Conservation (phyloP, 1,140 invertebrate species). For the Akabosia matsudoensis region DNA sequence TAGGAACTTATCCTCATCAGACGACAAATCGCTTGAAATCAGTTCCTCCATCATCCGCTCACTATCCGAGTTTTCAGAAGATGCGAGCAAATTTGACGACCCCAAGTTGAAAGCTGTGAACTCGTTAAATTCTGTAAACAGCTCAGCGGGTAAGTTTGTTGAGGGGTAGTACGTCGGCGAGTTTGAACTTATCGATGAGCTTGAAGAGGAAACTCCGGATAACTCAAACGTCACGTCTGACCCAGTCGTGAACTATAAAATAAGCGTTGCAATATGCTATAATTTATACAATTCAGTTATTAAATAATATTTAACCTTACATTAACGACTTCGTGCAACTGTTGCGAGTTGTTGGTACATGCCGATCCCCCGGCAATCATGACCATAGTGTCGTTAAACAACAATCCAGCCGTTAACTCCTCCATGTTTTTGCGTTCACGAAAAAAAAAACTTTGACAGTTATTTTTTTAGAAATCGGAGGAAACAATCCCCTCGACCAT, state of each 20-base stretch:
- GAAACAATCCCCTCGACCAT: no score
- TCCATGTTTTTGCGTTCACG: not conserved
- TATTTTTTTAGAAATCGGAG: no score
- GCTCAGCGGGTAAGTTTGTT: not conserved
- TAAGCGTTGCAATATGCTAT: no score
- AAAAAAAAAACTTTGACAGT: not conserved
- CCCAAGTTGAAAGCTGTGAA: conserved; percentile 4
- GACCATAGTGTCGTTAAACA: conserved; percentile 15
- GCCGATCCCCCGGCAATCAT: not conserved
- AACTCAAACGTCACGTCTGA: no score
- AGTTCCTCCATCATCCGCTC: conserved; percentile 1
- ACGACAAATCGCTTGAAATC: not conserved
- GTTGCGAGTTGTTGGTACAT: no score
- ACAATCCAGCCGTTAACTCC: not conserved
- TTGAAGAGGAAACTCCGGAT: not conserved
- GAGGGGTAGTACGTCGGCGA: not conserved
- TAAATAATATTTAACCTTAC: not conserved
- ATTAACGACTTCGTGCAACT: not conserved
- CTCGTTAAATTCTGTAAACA: not conserved
- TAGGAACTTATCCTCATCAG: conserved; percentile 40
- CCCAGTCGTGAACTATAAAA: no score
- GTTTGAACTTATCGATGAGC: not conserved
- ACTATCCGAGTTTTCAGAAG: not conserved
- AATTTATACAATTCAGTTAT: not conserved
- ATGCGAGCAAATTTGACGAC: not conserved